phyloP scores from a whole-genome alignment of 2,113 vertebrate species.

The Paradoxurus hermaphroditus region DNA sequence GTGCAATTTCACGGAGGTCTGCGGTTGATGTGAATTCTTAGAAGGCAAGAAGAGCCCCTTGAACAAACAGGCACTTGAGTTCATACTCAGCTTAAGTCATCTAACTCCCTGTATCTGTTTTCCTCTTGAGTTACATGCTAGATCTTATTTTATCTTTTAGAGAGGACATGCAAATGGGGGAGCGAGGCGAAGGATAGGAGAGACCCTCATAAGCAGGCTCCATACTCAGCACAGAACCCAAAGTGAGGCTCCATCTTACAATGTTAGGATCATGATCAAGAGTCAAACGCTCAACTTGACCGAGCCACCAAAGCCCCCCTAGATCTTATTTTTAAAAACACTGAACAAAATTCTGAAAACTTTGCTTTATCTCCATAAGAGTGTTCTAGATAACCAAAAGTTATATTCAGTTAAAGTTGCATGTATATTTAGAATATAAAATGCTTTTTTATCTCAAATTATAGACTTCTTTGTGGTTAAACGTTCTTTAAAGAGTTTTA shows the following conservation, averaged over 20 bases:
- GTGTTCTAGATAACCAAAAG: neutral
- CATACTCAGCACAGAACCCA: too few relatives aligned
- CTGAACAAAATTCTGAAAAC: neutral
- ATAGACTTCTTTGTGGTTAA: neutral
- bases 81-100: neutral
- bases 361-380: neutral
- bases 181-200: too few relatives aligned
- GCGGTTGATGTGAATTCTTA: neutral
- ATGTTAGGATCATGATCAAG: too few relatives aligned
- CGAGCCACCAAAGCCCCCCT: neutral
- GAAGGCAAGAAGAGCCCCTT: neutral
- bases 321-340: neutral
- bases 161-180: too few relatives aligned
- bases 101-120: neutral
- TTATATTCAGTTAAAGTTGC: neutral
- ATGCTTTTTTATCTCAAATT: neutral
- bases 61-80: slow-evolving; percentile 19
- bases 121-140: neutral
- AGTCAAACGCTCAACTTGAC: too few relatives aligned
- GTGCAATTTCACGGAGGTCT: slow-evolving; percentile 22
- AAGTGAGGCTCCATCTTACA: too few relatives aligned
- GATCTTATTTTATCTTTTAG: neutral
- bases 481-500: neutral
- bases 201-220: too few relatives aligned
- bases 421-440: slow-evolving; percentile 3